Conservation (phyloP, 2,797 vertebrate genomes). For the Periophthalmus magnuspinnatus region DNA sequence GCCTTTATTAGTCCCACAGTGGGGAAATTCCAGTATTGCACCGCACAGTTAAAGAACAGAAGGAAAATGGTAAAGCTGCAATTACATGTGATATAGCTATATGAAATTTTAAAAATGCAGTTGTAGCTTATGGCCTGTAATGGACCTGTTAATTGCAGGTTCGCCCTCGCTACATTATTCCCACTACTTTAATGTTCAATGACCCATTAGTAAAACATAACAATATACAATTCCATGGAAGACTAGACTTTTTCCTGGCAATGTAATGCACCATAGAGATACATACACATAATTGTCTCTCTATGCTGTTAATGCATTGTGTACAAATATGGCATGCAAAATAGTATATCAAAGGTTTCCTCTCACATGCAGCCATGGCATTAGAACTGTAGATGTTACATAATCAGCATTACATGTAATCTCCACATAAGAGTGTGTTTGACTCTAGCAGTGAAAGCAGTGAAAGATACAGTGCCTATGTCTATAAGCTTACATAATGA, state of each 20-base stretch:
- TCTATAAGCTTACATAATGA: slow-evolving; percentile 38
- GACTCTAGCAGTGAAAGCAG: slow-evolving; percentile 11
- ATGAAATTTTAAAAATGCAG: background rate
- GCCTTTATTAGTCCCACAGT: no score
- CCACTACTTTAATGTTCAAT: background rate
- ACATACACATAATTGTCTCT: slow-evolving; percentile 12
- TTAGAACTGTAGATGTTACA: slow-evolving; percentile 49
- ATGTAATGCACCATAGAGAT: slow-evolving; percentile 2
- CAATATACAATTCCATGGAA: slow-evolving; percentile 12
- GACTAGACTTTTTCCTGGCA: background rate
- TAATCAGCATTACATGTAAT: slow-evolving; percentile 62
- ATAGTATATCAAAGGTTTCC: slow-evolving; percentile 22
- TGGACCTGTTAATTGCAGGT: slow-evolving; percentile 13
- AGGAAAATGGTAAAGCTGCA: no score
- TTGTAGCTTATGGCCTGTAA: background rate
- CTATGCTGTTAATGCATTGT: slow-evolving; percentile 30
- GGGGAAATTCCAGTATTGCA: no score
- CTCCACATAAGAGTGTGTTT: slow-evolving; percentile 34
- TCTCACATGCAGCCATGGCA: slow-evolving; percentile 21
- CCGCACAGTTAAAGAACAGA: no score
- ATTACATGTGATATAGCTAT: background rate
- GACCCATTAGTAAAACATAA: background rate
- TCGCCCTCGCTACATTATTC: slow-evolving; percentile 15
- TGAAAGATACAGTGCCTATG: slow-evolving; percentile 21
- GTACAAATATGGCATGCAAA: slow-evolving; percentile 14